A percentile compares a stretch with the other conserved stretches of the same genome.
Conservation (phyloP, 1,140 invertebrate species). For the Nymphalis io region DNA sequence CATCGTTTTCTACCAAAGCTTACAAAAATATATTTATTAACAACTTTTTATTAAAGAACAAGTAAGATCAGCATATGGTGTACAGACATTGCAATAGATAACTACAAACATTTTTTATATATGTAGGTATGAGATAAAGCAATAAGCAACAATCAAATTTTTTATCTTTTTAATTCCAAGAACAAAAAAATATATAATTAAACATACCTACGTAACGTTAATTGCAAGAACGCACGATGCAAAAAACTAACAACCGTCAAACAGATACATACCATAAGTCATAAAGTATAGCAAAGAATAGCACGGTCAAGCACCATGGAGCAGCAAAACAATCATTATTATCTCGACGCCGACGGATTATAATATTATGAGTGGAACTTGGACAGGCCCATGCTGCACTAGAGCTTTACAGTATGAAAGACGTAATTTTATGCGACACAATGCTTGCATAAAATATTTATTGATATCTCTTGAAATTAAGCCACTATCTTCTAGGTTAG, state of each 20-base stretch:
- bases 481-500: too few species aligned
- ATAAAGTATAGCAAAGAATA: constrained; percentile 33
- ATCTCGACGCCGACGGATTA: neutral
- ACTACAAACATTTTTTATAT: neutral
- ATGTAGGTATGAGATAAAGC: neutral
- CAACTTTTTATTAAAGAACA: too few species aligned
- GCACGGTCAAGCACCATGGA: constrained; percentile 30
- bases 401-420: neutral
- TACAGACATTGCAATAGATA: too few species aligned
- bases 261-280: constrained; percentile 23
- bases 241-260: constrained; percentile 17
- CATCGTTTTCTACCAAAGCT: too few species aligned
- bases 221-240: constrained; percentile 3
- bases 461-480: too few species aligned
- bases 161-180: neutral
- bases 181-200: constrained; percentile 5
- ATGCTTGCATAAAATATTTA: neutral
- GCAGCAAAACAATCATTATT: constrained; percentile 19
- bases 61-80: too few species aligned
- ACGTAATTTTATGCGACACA: neutral
- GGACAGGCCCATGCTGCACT: constrained; percentile 9
- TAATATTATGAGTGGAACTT: constrained; percentile 13
- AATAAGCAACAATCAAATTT: neutral
- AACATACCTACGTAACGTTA: neutral
- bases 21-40: too few species aligned